phyloP scores from a whole-genome alignment of 1,140 invertebrate genomes.

The Leptinotarsa lineolata region DNA sequence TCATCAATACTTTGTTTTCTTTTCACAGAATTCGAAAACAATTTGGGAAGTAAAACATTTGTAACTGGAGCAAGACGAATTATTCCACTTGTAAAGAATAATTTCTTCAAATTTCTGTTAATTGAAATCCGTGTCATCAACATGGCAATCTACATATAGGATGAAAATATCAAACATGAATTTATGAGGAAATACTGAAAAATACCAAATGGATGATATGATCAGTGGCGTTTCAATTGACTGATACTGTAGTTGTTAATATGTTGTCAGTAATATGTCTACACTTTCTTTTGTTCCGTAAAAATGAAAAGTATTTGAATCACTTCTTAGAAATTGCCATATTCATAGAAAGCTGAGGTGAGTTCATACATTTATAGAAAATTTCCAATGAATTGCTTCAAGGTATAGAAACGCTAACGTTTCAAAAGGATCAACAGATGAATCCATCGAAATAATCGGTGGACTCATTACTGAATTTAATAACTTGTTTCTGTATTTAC shows the following conservation, averaged over 20 bases:
- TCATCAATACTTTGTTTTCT: neutral
- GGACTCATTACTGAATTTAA: neutral
- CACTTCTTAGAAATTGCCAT: no score
- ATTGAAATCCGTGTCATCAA: neutral
- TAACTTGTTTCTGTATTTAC: neutral
- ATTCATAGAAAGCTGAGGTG: no score
- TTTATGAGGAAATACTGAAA: neutral
- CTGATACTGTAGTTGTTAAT: neutral
- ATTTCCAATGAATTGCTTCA: neutral
- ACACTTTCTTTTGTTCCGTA: neutral
- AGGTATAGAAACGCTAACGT: neutral
- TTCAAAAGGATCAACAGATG: no score
- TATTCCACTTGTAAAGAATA: neutral
- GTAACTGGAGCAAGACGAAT: neutral
- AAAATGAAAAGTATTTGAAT: neutral
- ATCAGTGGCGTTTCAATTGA: neutral
- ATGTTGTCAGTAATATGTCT: neutral
- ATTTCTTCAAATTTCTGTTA: neutral
- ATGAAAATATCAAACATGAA: slow-evolving; percentile 6
- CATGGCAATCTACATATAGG: neutral
- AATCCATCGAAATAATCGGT: no score
- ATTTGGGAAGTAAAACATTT: neutral
- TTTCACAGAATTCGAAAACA: neutral
- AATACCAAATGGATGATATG: neutral
- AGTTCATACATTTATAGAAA: neutral